Evolutionary conservation across 2,797 vertebrate species (phyloP).

Genomic region (Mastacembelus armatus): DNA sequence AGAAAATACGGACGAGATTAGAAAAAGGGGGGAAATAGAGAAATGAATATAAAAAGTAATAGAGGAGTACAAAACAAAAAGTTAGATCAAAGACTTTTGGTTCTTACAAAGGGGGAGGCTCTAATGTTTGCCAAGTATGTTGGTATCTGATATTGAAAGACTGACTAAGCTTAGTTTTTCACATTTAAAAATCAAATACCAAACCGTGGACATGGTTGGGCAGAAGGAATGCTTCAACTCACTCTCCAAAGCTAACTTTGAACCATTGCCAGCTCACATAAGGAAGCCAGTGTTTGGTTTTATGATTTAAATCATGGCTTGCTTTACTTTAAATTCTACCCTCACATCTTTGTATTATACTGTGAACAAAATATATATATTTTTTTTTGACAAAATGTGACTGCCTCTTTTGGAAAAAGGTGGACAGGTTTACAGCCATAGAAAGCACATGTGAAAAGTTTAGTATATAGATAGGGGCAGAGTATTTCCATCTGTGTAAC

Average conservation of each 20-base stretch:
- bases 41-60: not conserved
- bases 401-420: constrained; percentile 28
- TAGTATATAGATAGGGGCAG: constrained; percentile 14
- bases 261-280: constrained; percentile 33
- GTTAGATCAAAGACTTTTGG: constrained; percentile 1
- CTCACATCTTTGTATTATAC: not conserved
- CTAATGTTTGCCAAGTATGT: constrained; percentile 1
- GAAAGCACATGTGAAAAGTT: constrained; percentile 36
- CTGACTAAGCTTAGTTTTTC: constrained; percentile 44
- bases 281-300: constrained; percentile 19
- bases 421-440: constrained; percentile 3
- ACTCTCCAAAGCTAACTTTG: constrained; percentile 59
- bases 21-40: not conserved
- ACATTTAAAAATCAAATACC: constrained; percentile 36
- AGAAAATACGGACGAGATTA: constrained; percentile 12
- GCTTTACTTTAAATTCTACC: constrained; percentile 24
- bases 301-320: constrained; percentile 24
- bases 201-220: constrained; percentile 28
- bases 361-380: too few species aligned
- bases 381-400: too few species aligned
- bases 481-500: constrained; percentile 68
- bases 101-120: not conserved
- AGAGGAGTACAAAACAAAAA: not conserved
- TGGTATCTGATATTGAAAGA: constrained; percentile 17
- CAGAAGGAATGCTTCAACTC: constrained; percentile 51